Conservation (phyloP, 2,797 vertebrate species). For the Eidolon dupreanum region DNA sequence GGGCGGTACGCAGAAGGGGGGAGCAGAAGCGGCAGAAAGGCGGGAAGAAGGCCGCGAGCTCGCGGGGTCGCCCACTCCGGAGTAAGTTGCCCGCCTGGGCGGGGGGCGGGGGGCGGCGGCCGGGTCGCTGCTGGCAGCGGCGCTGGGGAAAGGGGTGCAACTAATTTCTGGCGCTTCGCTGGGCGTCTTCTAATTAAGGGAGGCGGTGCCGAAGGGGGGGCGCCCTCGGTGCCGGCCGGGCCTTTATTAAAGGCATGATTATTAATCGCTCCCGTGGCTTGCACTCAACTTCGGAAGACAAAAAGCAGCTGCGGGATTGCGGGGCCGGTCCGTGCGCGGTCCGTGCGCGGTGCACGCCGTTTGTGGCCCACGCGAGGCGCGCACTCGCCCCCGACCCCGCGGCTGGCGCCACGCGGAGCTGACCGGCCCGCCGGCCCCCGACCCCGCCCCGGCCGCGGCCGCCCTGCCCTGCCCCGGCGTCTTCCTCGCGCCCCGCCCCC, state of each 20-base stretch:
- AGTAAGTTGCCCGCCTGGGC: slow-evolving; percentile 44
- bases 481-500: neutral
- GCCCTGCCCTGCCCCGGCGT: neutral
- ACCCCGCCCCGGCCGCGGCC: neutral
- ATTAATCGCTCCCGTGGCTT: neutral
- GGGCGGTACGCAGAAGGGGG: neutral
- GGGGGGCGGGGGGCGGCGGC: neutral
- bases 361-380: neutral
- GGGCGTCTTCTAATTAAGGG: neutral
- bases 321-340: neutral
- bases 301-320: neutral
- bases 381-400: neutral
- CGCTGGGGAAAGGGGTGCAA: neutral
- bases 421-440: neutral
- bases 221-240: neutral
- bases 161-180: neutral
- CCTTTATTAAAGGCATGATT: slow-evolving; percentile 3
- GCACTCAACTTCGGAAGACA: slow-evolving; percentile 62
- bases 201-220: neutral
- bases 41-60: neutral
- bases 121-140: neutral
- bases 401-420: neutral
- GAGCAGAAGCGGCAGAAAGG: neutral
- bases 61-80: neutral
- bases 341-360: neutral